Evolutionary conservation across 2,797 vertebrate genomes (phyloP).

Genomic region (Dromococcyx pavoninus): DNA sequence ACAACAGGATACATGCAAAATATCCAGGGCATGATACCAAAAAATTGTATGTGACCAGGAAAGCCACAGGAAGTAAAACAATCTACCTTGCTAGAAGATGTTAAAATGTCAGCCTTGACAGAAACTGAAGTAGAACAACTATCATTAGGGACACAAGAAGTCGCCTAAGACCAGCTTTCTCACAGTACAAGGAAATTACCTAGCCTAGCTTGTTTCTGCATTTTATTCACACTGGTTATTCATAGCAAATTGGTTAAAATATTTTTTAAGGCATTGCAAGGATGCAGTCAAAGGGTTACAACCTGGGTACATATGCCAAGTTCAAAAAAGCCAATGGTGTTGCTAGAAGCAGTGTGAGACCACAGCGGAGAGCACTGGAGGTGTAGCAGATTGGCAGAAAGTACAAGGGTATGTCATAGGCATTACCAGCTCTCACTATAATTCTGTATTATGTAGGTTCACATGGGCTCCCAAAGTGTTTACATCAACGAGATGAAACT

Average conservation of each 20-base stretch:
- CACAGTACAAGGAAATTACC: neutral
- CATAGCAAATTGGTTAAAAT: neutral
- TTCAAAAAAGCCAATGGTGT: neutral
- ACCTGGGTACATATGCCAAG: fast-evolving
- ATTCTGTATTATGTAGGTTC: neutral
- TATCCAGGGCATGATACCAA: slow-evolving; percentile 45
- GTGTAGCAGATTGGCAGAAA: neutral
- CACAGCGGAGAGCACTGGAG: neutral
- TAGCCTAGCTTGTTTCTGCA: neutral
- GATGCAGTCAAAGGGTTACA: neutral
- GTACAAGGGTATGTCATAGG: neutral
- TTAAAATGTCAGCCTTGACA: slow-evolving; percentile 24
- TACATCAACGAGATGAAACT: neutral
- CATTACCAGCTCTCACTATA: neutral
- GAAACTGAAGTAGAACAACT: neutral
- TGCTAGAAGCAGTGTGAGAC: neutral
- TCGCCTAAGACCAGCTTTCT: neutral
- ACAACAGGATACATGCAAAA: slow-evolving; percentile 51
- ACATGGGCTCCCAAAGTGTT: neutral
- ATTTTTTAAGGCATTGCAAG: neutral
- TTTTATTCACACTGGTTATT: neutral
- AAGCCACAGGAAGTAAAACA: slow-evolving; percentile 48
- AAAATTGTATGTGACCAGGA: slow-evolving; percentile 14
- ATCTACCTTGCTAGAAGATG: slow-evolving; percentile 34
- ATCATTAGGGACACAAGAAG: neutral